Conservation (phyloP, 2,797 vertebrate genomes). For the Yasuhikotakia modesta region DNA sequence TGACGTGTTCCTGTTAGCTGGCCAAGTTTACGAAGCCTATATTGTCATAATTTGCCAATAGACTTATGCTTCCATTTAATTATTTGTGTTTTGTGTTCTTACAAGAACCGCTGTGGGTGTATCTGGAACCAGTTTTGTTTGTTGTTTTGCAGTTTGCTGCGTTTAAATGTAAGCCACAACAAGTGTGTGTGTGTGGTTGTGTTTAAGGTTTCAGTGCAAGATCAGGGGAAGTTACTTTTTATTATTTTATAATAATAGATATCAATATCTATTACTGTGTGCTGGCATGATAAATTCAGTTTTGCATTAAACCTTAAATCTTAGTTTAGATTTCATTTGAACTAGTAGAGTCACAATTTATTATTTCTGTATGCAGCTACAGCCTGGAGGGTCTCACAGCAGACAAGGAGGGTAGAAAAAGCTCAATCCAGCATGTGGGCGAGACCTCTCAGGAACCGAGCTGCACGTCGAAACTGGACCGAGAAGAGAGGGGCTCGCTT, state of each 20-base stretch:
- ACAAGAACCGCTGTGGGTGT: not conserved
- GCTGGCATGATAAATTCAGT: not conserved
- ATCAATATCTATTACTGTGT: not conserved
- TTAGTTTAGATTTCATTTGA: not conserved
- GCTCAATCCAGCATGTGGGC: constrained; percentile 63
- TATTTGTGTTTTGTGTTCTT: constrained; percentile 10
- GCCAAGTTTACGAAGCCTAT: not conserved
- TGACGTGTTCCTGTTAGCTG: not conserved
- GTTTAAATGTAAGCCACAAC: not conserved
- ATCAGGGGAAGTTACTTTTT: too few species aligned
- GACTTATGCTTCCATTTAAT: not conserved
- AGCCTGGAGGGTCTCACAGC: constrained; percentile 87
- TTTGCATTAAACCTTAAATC: not conserved
- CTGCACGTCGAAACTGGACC: constrained; percentile 64
- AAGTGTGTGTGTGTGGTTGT: too few species aligned
- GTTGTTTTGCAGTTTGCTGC: not conserved
- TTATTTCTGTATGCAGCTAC: constrained; percentile 77
- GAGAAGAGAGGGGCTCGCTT: constrained; percentile 80
- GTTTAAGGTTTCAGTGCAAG: too few species aligned
- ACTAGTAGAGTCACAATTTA: not conserved
- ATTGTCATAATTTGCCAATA: not conserved
- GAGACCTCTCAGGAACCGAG: constrained; percentile 67
- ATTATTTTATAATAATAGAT: too few species aligned
- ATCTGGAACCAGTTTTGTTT: not conserved
- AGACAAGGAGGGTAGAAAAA: constrained; percentile 64